Percentiles rank a stretch among this genome's conserved stretches.
phyloP scores from a whole-genome alignment of 2,888 invertebrate species.

The Athripsodes cinereus region DNA sequence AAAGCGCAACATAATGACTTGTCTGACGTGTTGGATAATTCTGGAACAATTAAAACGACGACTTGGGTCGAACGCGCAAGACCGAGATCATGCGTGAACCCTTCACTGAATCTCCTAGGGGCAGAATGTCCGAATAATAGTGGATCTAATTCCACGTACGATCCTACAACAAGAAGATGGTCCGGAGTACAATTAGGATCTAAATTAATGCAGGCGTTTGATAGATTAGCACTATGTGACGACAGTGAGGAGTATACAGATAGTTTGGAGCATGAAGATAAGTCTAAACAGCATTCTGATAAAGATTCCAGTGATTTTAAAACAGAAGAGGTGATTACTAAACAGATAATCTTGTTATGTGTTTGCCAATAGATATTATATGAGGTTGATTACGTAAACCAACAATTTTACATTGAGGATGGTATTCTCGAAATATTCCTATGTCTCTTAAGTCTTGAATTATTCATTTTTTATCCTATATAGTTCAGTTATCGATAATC shows the following conservation, averaged over 20 bases:
- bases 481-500: too few relatives aligned
- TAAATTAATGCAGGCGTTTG: conserved; percentile 66
- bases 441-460: too few relatives aligned
- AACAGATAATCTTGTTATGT: too few relatives aligned
- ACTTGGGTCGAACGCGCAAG: conserved; percentile 49
- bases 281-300: conserved; percentile 24
- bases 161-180: conserved; percentile 56
- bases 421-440: too few relatives aligned
- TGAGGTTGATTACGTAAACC: neutral
- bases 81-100: conserved; percentile 67
- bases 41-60: conserved; percentile 45
- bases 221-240: conserved; percentile 57
- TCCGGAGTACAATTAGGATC: conserved; percentile 65
- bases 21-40: conserved; percentile 55
- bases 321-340: conserved; percentile 25
- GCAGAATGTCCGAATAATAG: conserved; percentile 48
- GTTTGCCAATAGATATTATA: too few relatives aligned
- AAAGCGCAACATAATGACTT: conserved; percentile 44
- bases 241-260: conserved; percentile 71
- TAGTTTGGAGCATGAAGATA: conserved; percentile 56
- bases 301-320: conserved; percentile 26
- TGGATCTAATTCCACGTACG: conserved; percentile 37
- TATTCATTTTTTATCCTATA: too few relatives aligned
- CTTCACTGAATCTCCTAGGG: conserved; percentile 33
- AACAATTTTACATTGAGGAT: neutral